These are phyloP conservation scores for Bilobella aurantiaca DNA, from an alignment of 1,140 invertebrate genomes.

Conservation along the genomic window DNA sequence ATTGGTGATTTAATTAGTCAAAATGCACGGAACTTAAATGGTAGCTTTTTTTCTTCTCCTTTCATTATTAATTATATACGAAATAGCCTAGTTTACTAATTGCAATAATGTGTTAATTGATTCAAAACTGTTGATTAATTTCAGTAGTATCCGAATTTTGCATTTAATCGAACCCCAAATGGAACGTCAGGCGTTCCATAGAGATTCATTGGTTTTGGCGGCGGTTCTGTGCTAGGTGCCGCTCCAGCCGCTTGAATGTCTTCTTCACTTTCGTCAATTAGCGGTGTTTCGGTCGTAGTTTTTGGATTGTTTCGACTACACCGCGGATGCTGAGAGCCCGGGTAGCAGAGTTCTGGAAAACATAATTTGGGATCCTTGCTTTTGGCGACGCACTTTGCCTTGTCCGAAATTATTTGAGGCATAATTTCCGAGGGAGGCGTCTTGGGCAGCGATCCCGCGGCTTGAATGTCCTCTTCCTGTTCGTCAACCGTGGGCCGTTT, in stretches of 20 bases:
- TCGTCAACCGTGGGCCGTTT: neutral
- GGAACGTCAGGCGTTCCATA: neutral
- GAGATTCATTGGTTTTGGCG: neutral
- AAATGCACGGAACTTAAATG: too few species aligned
- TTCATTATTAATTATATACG: too few species aligned
- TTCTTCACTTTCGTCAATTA: neutral
- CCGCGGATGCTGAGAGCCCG: neutral
- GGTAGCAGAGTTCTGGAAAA: neutral
- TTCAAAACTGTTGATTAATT: too few species aligned
- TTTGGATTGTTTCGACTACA: neutral
- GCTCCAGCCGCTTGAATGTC: neutral
- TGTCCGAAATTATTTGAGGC: neutral
- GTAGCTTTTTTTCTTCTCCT: too few species aligned
- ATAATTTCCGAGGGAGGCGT: neutral
- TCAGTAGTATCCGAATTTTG: neutral
- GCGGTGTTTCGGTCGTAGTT: neutral
- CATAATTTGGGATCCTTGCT: neutral
- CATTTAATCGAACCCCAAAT: neutral
- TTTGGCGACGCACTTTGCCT: neutral
- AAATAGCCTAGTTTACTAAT: too few species aligned
- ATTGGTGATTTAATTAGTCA: too few species aligned
- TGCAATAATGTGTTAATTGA: too few species aligned
- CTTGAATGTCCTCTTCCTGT: neutral
- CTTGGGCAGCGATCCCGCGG: neutral
- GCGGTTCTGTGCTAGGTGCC: neutral